Conservation (phyloP, 2,888 invertebrate species). For the Athrips mouffetella region DNA sequence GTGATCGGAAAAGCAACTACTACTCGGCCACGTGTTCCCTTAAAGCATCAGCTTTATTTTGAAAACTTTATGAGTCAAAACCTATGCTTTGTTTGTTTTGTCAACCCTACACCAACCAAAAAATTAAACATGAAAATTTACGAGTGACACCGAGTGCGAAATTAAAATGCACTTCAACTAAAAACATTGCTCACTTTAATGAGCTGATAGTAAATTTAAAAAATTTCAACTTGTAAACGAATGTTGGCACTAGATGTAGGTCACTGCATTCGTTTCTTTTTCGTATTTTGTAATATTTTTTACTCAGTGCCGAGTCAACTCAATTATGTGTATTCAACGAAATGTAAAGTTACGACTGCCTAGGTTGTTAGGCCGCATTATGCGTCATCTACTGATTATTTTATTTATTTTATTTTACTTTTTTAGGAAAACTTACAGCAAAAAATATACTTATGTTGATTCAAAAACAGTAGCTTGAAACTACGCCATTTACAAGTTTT, state of each 20-base stretch:
- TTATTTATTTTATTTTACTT: no score
- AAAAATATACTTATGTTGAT: no score
- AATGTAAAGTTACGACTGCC: neutral
- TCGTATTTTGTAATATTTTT: neutral
- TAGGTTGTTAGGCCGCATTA: neutral
- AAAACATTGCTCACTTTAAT: conserved; percentile 6
- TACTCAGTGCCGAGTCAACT: neutral
- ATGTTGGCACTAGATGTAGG: conserved; percentile 23
- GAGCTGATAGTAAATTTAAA: conserved; percentile 24
- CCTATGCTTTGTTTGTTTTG: no score
- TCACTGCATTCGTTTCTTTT: conserved; percentile 24
- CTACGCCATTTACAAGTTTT: no score
- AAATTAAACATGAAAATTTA: neutral
- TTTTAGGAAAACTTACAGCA: no score
- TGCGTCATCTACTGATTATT: no score
- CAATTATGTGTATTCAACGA: neutral
- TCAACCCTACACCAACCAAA: no score
- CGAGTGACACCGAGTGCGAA: neutral
- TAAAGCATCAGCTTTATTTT: no score
- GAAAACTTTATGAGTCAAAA: no score
- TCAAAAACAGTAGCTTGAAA: no score
- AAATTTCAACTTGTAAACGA: conserved; percentile 16
- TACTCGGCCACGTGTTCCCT: no score
- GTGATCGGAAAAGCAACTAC: no score
- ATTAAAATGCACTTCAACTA: conserved; percentile 10